Conservation (phyloP, 2,888 invertebrate genomes). For the Tenthredo livida region DNA sequence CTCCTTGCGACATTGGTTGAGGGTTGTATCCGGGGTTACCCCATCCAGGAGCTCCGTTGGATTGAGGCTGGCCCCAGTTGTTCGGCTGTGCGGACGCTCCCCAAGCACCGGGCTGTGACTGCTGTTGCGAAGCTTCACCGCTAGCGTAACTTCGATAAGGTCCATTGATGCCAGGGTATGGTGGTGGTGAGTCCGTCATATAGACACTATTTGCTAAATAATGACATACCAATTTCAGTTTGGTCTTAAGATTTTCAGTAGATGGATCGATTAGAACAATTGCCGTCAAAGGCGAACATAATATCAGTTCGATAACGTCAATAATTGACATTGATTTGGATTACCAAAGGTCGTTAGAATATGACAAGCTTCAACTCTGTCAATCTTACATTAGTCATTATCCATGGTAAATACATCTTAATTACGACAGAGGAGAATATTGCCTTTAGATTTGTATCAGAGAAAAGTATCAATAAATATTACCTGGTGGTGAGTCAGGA, state of each 20-base stretch:
- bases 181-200: constrained; percentile 95
- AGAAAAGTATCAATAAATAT: not conserved
- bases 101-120: constrained; percentile 70
- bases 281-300: too few species aligned
- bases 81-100: constrained; percentile 64
- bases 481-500: constrained; percentile 79
- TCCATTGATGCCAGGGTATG: constrained; percentile 92
- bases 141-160: constrained; percentile 76
- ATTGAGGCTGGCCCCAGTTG: constrained; percentile 71
- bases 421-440: too few species aligned
- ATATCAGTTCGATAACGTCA: not conserved
- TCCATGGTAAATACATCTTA: not conserved
- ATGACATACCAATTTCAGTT: not conserved
- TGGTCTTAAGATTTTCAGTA: not conserved
- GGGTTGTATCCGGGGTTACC: constrained; percentile 75
- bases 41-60: constrained; percentile 74
- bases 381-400: not conserved
- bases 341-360: not conserved
- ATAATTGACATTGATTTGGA: not conserved
- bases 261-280: not conserved
- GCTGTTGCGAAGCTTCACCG: constrained; percentile 64
- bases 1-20: constrained; percentile 75
- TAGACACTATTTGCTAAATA: constrained; percentile 88
- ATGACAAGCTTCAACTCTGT: not conserved
- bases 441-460: not conserved